Evolutionary conservation across 2,888 invertebrate genomes (phyloP).

Genomic region (Fragum sueziense): DNA sequence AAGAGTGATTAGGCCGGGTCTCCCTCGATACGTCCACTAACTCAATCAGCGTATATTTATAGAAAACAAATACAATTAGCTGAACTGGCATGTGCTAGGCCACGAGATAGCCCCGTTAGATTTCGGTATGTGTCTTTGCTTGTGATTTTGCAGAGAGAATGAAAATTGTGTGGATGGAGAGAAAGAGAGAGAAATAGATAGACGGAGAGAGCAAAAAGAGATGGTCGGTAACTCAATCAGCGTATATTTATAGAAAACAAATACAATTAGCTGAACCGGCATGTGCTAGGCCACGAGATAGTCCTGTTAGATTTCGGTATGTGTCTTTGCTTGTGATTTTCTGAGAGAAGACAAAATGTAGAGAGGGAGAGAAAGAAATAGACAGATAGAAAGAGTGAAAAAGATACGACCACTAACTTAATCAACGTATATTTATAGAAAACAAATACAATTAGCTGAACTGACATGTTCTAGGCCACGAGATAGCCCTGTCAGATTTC

Average conservation of each 20-base stretch:
- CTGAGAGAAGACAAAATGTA: neutral
- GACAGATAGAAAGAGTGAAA: neutral
- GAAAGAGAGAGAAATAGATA: neutral
- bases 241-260: too few species aligned
- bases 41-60: neutral
- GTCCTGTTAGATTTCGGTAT: too few species aligned
- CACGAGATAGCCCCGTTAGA: too few species aligned
- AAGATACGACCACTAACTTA: neutral
- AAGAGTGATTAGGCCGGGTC: slow-evolving; percentile 1
- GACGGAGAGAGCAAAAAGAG: neutral
- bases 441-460: neutral
- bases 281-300: too few species aligned
- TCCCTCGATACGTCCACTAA: slow-evolving; percentile 11
- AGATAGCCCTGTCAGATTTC: too few species aligned
- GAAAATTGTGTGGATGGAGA: neutral
- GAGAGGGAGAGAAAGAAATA: neutral
- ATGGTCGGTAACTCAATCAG: too few species aligned
- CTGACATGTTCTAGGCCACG: too few species aligned
- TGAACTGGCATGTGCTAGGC: neutral
- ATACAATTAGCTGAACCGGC: too few species aligned
- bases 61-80: neutral
- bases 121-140: too few species aligned
- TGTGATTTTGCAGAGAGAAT: neutral
- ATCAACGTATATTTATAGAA: slow-evolving; percentile 2
- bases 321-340: too few species aligned